These are phyloP conservation scores for Aphidius colemani DNA, from an alignment of 2,888 invertebrate species.

Conservation along the genomic window DNA sequence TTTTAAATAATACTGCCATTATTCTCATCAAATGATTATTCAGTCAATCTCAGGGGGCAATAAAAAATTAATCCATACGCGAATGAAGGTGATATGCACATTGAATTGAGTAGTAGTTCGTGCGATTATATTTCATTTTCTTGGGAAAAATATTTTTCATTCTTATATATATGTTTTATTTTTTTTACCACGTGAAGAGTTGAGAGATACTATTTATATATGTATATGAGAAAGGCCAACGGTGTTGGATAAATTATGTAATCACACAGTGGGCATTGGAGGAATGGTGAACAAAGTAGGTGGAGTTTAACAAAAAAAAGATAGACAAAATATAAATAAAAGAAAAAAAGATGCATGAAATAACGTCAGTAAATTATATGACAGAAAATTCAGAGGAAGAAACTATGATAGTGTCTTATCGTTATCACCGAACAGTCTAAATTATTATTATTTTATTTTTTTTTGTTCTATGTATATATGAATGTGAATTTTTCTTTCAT, in stretches of 20 bases:
- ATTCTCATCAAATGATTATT: too few species aligned
- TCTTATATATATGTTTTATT: conserved; percentile 6
- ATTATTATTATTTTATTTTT: conserved; percentile 34
- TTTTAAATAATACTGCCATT: too few species aligned
- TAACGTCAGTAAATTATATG: conserved; percentile 1
- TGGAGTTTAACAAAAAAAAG: conserved; percentile 26
- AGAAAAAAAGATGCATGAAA: conserved; percentile 2
- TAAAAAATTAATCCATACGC: conserved; percentile 3
- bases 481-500: conserved; percentile 5
- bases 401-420: conserved; percentile 48
- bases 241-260: conserved; percentile 35
- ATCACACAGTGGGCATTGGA: conserved; percentile 29
- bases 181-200: conserved; percentile 12
- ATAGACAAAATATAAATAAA: neutral
- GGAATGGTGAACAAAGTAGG: conserved; percentile 30
- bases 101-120: neutral
- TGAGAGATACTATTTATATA: conserved; percentile 27
- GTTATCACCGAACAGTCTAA: conserved; percentile 44
- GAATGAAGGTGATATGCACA: too few species aligned
- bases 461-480: conserved; percentile 27
- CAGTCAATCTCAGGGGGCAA: neutral
- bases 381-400: conserved; percentile 31
- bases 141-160: conserved; percentile 22
- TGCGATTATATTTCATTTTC: conserved; percentile 17
- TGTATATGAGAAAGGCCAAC: conserved; percentile 25